Base-by-base conservation (phyloP, 2,113 vertebrate genomes). In the Hypanus sabinus region DNA sequence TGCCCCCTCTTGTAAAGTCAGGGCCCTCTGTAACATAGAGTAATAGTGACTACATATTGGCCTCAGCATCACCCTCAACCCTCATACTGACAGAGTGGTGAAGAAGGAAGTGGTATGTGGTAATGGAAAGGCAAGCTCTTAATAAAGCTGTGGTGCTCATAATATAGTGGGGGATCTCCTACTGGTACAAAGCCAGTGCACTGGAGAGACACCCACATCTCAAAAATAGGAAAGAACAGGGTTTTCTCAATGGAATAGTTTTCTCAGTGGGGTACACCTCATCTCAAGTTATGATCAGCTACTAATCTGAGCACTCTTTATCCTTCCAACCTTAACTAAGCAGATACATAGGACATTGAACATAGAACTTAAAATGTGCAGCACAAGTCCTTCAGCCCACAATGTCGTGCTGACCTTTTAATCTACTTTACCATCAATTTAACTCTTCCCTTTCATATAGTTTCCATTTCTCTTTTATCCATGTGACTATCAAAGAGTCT, bases 31-130 rank as follows among this genome's bases (percentile, higher is more conserved):
- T 16, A 16, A 33, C 30, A 90, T 33, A 6, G 16, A 62, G 46
- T 2, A 62, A 30, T 1, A 55, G 5, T 30, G 57, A 65, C 30
- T 18, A 65, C 6, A 60, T 33, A 18, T n/a, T 33, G 0, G 30
- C 11, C 11, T 33, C 57, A 60, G 7, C 6, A 30, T 20, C 30
- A 30, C 16, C 57, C 16, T 46, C 68, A 24, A 22, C 12, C 90
- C 33, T 20, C 4, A 30, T 12, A 71, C 36, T 11, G 18, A 73
- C 91, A 73, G 0, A 30, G 91, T 73, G 91, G 10, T 46, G 24
- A 73, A 92, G 18, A 55, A 93, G 91, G 91, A 93, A 73, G 91
- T 73, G 70, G 91, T 46, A 27, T 73, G 68, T 46, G 70, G 91
- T 73, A 46, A 93, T 93, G 91, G 91, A 93, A 73, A 93, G 65